Evolutionary conservation across 1,140 invertebrate species (phyloP), one percentile per base, ranked within the genome.

Genomic region (Caenorhabditis latens): DNA sequence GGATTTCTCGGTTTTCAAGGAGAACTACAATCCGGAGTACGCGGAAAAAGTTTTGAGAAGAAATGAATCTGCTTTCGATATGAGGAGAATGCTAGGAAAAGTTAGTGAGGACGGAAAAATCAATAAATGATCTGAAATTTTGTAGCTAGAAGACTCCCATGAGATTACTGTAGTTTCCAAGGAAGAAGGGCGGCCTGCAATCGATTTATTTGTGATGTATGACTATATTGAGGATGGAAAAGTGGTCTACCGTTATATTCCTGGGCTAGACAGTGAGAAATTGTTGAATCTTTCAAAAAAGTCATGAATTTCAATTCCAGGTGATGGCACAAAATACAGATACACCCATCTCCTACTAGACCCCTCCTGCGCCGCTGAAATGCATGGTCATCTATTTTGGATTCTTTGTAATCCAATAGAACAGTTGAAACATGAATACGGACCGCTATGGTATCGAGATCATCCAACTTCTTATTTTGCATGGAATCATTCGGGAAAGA

Each of bases 181-280:
- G 19, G 6, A 42, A 2, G 8, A 16, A 14, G 16, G 5, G 3
- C 11, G 24, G 4, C 46, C 43, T 5, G 5, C 4, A 5, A 85
- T 85, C 11, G 84, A 85, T 63, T 24, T 85, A 13, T 85, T 85
- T 24, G 11, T 85, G 8, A 67, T 85, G 63, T 67, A 67, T 46
- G 63, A 84, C 42, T n/a, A 24, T 19, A 21, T 42, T 9, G 42
- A 63, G 58, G 65, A 85, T 53, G 63, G 63, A 16, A 16, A 9
- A 14, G 40, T 71, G 14, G 46, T 42, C 8, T 42, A 71, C 46
- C 21, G 19, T 46, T 85, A 40, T 21, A 40, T 71, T 14, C 24
- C 57, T 13, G 84, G 84, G 21, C 42, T 63, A 24, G 42, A 21
- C 1, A 19, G 46, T 46, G 32, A 50, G n/a, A 32, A 40, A 65